phyloP scores from a whole-genome alignment of 2,113 vertebrate species.

The Choloepus hoffmanni region DNA sequence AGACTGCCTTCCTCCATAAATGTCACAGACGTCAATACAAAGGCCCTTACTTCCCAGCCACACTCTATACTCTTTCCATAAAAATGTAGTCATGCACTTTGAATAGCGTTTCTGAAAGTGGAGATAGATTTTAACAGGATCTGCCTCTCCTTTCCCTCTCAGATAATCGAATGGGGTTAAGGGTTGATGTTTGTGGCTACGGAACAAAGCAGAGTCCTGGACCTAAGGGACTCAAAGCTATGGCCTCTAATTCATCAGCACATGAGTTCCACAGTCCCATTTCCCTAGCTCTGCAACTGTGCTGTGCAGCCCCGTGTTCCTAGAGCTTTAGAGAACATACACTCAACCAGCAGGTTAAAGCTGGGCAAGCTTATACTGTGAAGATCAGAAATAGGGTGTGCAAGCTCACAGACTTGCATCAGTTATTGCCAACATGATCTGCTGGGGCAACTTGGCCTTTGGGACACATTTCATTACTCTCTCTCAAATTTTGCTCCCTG shows the following conservation, averaged over 20 bases:
- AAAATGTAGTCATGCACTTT: not conserved
- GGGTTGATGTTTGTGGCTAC: not conserved
- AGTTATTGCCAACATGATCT: not conserved
- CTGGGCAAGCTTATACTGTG: not conserved
- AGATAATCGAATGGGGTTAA: not conserved
- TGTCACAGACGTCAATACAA: not conserved
- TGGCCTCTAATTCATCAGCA: not conserved
- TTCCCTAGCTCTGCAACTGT: not conserved
- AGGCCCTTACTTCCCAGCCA: not conserved
- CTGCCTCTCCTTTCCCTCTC: not conserved
- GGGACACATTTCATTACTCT: not conserved
- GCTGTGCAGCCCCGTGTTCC: not conserved
- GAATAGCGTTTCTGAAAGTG: slow-evolving; percentile 8
- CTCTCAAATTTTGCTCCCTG: slow-evolving; percentile 42
- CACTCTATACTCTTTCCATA: not conserved
- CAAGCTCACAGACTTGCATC: not conserved
- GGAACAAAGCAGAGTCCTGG: not conserved
- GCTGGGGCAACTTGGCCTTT: not conserved
- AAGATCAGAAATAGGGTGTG: not conserved
- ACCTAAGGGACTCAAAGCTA: not conserved
- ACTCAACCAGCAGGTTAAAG: not conserved
- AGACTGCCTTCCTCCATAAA: not conserved
- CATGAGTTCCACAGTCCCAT: not conserved
- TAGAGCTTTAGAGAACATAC: not conserved
- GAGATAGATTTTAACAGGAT: not conserved